phyloP scores from a whole-genome alignment of 2,888 invertebrate species.

The Leptinotarsa tumamoca region DNA sequence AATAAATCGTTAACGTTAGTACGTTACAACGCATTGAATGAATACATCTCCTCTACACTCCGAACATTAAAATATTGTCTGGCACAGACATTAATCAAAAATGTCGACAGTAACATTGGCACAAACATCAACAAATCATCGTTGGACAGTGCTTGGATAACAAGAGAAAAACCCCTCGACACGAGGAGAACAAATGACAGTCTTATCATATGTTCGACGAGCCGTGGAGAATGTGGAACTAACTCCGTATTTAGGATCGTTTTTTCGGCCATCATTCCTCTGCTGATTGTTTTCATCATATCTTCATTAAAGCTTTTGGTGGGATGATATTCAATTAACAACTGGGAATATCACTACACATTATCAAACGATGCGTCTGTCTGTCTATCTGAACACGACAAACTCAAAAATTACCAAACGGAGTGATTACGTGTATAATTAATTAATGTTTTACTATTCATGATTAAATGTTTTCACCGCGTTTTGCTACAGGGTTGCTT shows the following conservation, averaged over 20 bases:
- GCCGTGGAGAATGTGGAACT: constrained; percentile 27
- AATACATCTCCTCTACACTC: constrained; percentile 37
- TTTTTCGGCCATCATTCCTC: not conserved
- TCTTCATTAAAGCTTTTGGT: no score
- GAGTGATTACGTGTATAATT: no score
- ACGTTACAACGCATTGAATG: constrained; percentile 13
- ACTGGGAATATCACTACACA: no score
- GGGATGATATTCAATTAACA: no score
- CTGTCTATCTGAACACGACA: no score
- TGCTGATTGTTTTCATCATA: not conserved
- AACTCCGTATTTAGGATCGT: constrained; percentile 1
- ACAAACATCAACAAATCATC: constrained; percentile 41
- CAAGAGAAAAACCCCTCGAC: constrained; percentile 25
- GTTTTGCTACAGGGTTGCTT: no score
- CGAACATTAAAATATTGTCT: constrained; percentile 38
- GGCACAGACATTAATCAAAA: constrained; percentile 37
- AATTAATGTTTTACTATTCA: no score
- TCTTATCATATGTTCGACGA: constrained; percentile 35
- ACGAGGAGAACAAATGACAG: constrained; percentile 31
- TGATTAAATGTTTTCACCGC: no score
- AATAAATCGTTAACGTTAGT: constrained; percentile 22
- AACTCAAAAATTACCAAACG: no score
- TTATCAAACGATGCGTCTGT: no score
- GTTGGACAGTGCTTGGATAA: constrained; percentile 31
- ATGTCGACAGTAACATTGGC: constrained; percentile 39